Conservation (phyloP, 1,140 invertebrate genomes). For the Physella acuta region DNA sequence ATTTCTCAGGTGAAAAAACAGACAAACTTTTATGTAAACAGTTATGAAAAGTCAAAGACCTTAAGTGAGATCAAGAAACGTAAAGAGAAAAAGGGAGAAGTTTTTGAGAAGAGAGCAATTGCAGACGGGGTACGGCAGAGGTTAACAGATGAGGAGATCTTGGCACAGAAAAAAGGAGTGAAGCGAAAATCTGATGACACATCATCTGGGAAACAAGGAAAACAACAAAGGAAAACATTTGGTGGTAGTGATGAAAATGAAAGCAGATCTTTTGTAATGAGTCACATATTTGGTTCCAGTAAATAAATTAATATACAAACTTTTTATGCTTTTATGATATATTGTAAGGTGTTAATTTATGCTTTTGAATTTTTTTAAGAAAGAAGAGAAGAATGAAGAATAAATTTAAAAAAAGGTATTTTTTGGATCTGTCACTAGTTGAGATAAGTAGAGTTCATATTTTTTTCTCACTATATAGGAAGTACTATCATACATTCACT, state of each 20-base stretch:
- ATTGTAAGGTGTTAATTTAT: too few relatives aligned
- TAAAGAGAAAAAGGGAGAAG: slow-evolving; percentile 17
- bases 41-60: slow-evolving; percentile 15
- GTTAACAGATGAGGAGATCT: slow-evolving; percentile 23
- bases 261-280: slow-evolving; percentile 15
- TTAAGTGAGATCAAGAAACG: slow-evolving; percentile 20
- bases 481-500: too few relatives aligned
- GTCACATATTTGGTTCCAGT: slow-evolving; percentile 24
- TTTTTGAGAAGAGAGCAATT: slow-evolving; percentile 12
- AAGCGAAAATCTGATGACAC: background rate
- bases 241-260: slow-evolving; percentile 7
- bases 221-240: slow-evolving; percentile 21
- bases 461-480: too few relatives aligned
- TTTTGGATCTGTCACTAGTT: too few relatives aligned
- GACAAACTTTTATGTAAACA: slow-evolving; percentile 15
- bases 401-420: too few relatives aligned
- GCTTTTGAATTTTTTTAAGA: too few relatives aligned
- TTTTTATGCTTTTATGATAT: background rate
- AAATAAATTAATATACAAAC: too few relatives aligned
- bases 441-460: too few relatives aligned
- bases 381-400: too few relatives aligned
- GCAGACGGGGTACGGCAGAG: slow-evolving; percentile 7
- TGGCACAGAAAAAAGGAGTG: slow-evolving; percentile 10
- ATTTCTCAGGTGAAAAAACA: slow-evolving; percentile 72
- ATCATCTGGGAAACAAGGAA: background rate